Conservation (phyloP, 2,113 vertebrate genomes). For the Gallinago jamesoni region DNA sequence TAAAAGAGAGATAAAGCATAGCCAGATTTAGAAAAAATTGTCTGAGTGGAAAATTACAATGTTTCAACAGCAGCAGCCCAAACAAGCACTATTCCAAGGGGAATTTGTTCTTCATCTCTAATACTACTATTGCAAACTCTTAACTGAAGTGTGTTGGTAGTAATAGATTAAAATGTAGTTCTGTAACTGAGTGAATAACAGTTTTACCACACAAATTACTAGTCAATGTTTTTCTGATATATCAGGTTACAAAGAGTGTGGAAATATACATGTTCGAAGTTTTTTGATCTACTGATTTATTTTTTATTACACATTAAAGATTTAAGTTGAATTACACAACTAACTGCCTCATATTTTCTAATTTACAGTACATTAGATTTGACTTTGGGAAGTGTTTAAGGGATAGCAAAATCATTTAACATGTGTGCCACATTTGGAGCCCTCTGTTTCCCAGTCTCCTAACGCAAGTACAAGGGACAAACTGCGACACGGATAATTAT, state of each 20-base stretch:
- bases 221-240: not conserved
- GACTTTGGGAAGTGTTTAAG: not conserved
- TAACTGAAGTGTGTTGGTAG: not conserved
- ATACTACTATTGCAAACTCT: not conserved
- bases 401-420: not conserved
- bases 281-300: not conserved
- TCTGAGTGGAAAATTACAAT: not conserved
- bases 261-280: not conserved
- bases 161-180: not conserved
- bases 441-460: not conserved
- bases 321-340: not conserved
- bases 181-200: not conserved
- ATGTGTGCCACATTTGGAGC: not conserved
- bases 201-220: not conserved
- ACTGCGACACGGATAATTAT: not conserved
- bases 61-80: not conserved
- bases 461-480: not conserved
- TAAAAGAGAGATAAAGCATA: not conserved
- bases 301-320: not conserved
- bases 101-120: not conserved
- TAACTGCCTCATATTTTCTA: not conserved
- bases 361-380: not conserved
- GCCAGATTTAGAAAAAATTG: not conserved
- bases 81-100: not conserved
- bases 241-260: not conserved